phyloP scores from a whole-genome alignment of 2,888 invertebrate genomes.

The Cabera pusaria region DNA sequence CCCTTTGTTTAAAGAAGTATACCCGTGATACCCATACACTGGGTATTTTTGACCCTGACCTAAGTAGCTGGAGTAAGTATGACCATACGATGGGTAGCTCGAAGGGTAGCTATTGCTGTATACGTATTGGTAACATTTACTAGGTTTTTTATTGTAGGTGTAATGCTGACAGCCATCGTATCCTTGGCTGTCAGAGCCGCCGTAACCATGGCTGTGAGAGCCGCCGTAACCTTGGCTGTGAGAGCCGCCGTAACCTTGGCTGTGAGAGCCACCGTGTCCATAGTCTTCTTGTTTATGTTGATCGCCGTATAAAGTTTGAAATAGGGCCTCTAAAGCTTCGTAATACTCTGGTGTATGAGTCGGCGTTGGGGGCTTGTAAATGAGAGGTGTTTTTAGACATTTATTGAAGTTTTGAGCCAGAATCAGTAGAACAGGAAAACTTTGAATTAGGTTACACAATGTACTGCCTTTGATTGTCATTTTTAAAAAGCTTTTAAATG shows the following conservation, averaged over 20 bases:
- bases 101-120: constrained; percentile 1
- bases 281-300: constrained; percentile 30
- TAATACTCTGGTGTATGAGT: constrained; percentile 72
- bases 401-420: constrained; percentile 64
- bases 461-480: constrained; percentile 66
- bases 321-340: constrained; percentile 63
- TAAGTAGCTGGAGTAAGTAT: constrained; percentile 11
- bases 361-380: constrained; percentile 67
- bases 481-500: constrained; percentile 17
- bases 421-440: constrained; percentile 68
- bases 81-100: constrained; percentile 5
- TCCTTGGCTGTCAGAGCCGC: constrained; percentile 13
- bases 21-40: constrained; percentile 25
- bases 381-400: constrained; percentile 64
- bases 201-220: constrained; percentile 10
- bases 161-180: constrained; percentile 40
- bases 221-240: constrained; percentile 11
- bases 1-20: constrained; percentile 43
- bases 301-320: constrained; percentile 54
- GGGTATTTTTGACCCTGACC: constrained; percentile 18
- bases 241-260: constrained; percentile 18
- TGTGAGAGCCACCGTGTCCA: constrained; percentile 11
- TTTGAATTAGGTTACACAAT: constrained; percentile 64
- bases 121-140: constrained; percentile 33
- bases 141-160: constrained; percentile 13